These are phyloP conservation scores for Aspidiotus destructor DNA, from an alignment of 2,888 invertebrate species.

Conservation along the genomic window DNA sequence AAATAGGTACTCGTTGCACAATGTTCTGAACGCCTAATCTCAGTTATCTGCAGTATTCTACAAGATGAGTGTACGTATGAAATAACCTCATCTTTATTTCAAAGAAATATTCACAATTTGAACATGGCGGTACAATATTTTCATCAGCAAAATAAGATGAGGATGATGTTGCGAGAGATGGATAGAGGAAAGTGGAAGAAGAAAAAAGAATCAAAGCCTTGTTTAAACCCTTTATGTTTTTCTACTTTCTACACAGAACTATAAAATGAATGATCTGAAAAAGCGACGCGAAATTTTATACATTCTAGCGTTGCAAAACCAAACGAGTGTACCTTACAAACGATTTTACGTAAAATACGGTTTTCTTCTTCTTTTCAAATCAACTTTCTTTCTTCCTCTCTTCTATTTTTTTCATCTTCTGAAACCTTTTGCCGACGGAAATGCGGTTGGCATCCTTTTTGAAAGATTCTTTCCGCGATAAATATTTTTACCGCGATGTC, in stretches of 20 bases:
- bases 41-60: no score
- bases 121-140: no score
- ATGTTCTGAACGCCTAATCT: no score
- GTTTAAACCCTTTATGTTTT: neutral
- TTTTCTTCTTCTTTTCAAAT: constrained; percentile 13
- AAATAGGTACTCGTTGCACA: no score
- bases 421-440: constrained; percentile 9
- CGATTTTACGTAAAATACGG: constrained; percentile 14
- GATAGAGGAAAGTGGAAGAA: neutral
- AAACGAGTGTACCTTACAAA: constrained; percentile 13
- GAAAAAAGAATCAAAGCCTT: constrained; percentile 4
- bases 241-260: neutral
- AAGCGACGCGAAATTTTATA: constrained; percentile 13
- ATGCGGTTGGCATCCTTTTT: constrained; percentile 18
- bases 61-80: no score
- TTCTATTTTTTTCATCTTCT: neutral
- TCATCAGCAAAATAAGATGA: no score
- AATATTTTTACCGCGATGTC: constrained; percentile 12
- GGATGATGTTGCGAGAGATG: no score
- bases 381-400: constrained; percentile 3
- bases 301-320: constrained; percentile 15
- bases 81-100: no score
- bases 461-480: constrained; percentile 18
- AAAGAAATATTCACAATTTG: no score
- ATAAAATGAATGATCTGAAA: constrained; percentile 11